phyloP scores from a whole-genome alignment of 2,797 vertebrate species.

The Harpagifer antarcticus region DNA sequence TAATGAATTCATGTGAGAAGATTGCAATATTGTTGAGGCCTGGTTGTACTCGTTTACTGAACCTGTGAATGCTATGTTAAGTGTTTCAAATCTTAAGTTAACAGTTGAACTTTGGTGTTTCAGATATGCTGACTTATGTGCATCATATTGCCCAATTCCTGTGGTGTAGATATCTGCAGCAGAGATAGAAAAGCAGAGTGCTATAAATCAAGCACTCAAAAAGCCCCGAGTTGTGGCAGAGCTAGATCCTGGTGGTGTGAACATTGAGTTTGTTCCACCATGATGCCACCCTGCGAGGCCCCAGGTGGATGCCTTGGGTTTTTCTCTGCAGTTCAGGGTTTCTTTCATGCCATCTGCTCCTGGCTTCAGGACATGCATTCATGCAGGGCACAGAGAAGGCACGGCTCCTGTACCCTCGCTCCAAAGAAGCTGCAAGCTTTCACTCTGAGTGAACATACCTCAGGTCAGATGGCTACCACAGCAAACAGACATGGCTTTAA shows the following conservation, averaged over 20 bases:
- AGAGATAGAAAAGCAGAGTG: conserved; percentile 33
- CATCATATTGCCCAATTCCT: not conserved
- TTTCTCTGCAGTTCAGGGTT: conserved; percentile 66
- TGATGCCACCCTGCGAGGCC: conserved; percentile 66
- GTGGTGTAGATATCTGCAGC: conserved; percentile 20
- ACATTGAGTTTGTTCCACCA: conserved; percentile 71
- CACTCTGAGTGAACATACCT: conserved; percentile 52
- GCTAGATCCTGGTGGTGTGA: conserved; percentile 57
- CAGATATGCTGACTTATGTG: conserved; percentile 16
- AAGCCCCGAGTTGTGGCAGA: conserved; percentile 38
- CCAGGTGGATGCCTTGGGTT: conserved; percentile 72
- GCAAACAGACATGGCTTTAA: conserved; percentile 43
- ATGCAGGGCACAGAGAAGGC: conserved; percentile 61
- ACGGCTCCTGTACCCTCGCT: conserved; percentile 47
- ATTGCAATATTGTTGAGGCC: conserved; percentile 8
- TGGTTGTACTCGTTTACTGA: conserved; percentile 6
- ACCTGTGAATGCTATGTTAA: conserved; percentile 16
- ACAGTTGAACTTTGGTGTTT: conserved; percentile 14
- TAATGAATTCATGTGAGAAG: conserved; percentile 20
- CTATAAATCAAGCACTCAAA: conserved; percentile 35
- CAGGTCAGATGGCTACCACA: conserved; percentile 53
- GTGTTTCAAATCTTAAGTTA: conserved; percentile 2
- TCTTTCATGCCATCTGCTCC: conserved; percentile 81
- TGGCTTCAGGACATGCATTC: conserved; percentile 75
- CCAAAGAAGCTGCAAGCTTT: conserved; percentile 60